Percentiles rank a stretch among this genome's conserved stretches.
Evolutionary conservation across 2,113 vertebrate species (phyloP).

Genomic region (Python bivittatus): DNA sequence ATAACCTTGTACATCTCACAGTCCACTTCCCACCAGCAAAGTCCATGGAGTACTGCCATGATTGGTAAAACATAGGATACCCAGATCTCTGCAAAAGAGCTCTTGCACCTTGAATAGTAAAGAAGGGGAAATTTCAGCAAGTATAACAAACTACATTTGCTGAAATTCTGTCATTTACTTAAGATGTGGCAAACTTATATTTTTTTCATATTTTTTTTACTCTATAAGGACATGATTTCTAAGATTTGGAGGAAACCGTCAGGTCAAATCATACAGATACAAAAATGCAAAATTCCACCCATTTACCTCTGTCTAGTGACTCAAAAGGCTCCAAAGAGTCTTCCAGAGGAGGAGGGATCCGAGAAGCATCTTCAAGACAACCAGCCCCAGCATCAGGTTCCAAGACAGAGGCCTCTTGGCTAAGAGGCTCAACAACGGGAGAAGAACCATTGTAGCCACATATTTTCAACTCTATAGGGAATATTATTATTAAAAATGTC

Average conservation of each 20-base stretch:
- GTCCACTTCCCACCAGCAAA: not conserved
- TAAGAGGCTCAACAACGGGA: conserved; percentile 57
- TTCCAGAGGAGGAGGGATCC: conserved; percentile 70
- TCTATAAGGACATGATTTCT: not conserved
- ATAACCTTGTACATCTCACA: not conserved
- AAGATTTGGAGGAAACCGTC: fast-evolving
- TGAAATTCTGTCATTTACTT: too few relatives aligned
- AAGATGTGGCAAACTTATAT: not conserved
- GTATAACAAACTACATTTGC: not conserved
- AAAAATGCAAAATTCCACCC: not conserved
- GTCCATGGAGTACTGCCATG: not conserved
- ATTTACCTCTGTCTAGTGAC: conserved; percentile 69
- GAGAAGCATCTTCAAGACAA: conserved; percentile 69
- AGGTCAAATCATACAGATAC: not conserved
- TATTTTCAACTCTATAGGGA: conserved; percentile 68
- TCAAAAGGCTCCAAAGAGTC: conserved; percentile 76
- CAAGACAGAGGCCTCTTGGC: conserved; percentile 69
- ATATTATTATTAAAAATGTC: not conserved
- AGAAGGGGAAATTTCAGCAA: not conserved
- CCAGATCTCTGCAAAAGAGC: not conserved
- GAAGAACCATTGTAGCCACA: conserved; percentile 66
- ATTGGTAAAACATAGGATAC: not conserved
- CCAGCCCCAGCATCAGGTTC: conserved; percentile 55
- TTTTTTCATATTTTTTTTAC: not conserved
- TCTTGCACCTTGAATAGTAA: not conserved